Base-by-base conservation (phyloP, 2,113 vertebrate species). In the Sinocyclocheilus grahami region DNA sequence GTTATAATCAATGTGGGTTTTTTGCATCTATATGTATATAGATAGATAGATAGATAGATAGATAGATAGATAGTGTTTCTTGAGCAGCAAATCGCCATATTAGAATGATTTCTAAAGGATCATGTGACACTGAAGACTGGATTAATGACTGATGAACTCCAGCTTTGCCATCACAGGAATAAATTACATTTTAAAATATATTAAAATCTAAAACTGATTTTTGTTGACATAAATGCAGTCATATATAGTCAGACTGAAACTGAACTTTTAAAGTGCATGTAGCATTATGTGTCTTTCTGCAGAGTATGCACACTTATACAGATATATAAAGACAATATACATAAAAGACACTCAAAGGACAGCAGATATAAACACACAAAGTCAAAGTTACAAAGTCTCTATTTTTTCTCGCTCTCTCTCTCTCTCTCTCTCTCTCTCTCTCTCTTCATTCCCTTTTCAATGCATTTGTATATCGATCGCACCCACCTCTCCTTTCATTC, bases 391-490 rank as follows among this genome's bases (percentile, higher is more conserved):
- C 77, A 86, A 81, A 39, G 85, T 60, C 24, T 86, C 30, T 16
- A 13, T 72, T 86, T 76, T 86, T 42, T 37, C 37, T 37, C 37
- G 5, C 37, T 37, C 37, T 37, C 33, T 37, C 37, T 37, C 37
- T 37, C 37, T 37, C 33, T 37, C 33, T 37, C 33, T 46, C 20
- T 24, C 22, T 58, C 30, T 71, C 83, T 62, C 74, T 78, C 62
- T 65, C 24, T 51, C 58, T 85, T 24, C 27, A 75, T 33, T 67
- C 58, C 42, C 42, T 20, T 55, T 48, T 67, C 79, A 67, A 42
- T 86, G 79, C 72, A 53, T 77, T 63, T 82, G 85, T 76, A 76
- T 82, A 86, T 86, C 79, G 79, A 86, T 86, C 63, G 85, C 55
- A 82, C 78, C 55, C 39, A 62, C 69, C 80, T 80, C 77, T 86